phyloP scores from a whole-genome alignment of 1,140 invertebrate genomes.

The Papilio polyxenes region DNA sequence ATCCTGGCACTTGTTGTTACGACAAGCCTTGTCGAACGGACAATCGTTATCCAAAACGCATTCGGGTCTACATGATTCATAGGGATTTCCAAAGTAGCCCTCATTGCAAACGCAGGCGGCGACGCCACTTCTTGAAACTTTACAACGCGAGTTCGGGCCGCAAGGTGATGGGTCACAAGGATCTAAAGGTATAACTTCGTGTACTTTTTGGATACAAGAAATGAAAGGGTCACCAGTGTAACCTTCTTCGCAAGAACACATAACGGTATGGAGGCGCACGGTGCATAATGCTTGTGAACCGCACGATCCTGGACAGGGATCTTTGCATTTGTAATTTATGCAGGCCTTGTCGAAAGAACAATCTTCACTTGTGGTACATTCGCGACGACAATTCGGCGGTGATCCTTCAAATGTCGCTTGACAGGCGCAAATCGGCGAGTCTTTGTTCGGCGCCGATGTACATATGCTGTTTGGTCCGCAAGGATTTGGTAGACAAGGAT shows the following conservation, averaged over 20 bases:
- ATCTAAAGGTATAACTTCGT: slow-evolving; percentile 64
- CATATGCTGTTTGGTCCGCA: slow-evolving; percentile 88
- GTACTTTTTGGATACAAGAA: slow-evolving; percentile 64
- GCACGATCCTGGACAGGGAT: slow-evolving; percentile 87
- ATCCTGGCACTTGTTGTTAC: slow-evolving; percentile 85
- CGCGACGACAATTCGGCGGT: slow-evolving; percentile 86
- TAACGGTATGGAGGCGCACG: slow-evolving; percentile 88
- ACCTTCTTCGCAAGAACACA: slow-evolving; percentile 85
- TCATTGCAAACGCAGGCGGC: slow-evolving; percentile 84
- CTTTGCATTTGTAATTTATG: slow-evolving; percentile 85
- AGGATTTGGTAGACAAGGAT: slow-evolving; percentile 87
- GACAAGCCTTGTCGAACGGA: slow-evolving; percentile 82
- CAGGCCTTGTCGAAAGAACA: slow-evolving; percentile 86
- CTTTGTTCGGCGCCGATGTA: slow-evolving; percentile 81
- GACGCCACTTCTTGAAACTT: slow-evolving; percentile 80
- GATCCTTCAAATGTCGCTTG: slow-evolving; percentile 84
- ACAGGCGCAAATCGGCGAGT: slow-evolving; percentile 85
- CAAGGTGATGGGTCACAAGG: slow-evolving; percentile 86
- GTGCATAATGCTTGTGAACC: slow-evolving; percentile 83
- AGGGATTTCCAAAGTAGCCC: slow-evolving; percentile 85
- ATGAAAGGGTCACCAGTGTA: slow-evolving; percentile 76
- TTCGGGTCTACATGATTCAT: slow-evolving; percentile 84
- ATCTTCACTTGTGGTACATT: slow-evolving; percentile 87
- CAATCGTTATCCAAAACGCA: slow-evolving; percentile 86
- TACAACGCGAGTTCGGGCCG: slow-evolving; percentile 84